Evolutionary conservation across 2,113 vertebrate species (phyloP), one percentile per base, ranked within the genome.

Genomic region (Myrmecobius fasciatus): DNA sequence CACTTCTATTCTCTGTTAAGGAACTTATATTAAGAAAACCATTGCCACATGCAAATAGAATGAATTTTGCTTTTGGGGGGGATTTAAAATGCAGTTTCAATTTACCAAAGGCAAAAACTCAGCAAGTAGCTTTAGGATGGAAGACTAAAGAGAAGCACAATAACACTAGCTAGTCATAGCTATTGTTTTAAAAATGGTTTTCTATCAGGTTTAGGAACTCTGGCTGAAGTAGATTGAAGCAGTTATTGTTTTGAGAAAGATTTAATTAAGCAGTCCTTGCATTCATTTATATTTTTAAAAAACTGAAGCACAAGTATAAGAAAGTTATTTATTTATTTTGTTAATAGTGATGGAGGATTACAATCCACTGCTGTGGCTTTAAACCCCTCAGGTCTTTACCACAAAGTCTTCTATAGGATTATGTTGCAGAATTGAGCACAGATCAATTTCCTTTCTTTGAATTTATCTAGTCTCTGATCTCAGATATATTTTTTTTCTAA

Each of bases 101-200:
- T 75, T 95, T 60, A 89, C 43, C 20, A n/a, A 96, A 91, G 31
- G 48, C 14, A 95, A 96, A 94, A 92, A 20, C 91, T 95, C 91
- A 96, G 67, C 93, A 96, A 96, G 91, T 91, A 91, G 75, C 90
- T 94, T 26, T 89, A 92, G 56, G 6, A 60, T 67, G 91, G 92
- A 94, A 89, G 11, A 53, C 88, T 91, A 97, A 94, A 90, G 1
- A 94, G 3, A 95, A 46, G n/a, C 54, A 49, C 90, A 95, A 53
- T 91, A 53, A 24, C n/a, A 83, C 67, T 24, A 83, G 67, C 20
- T 20, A 43, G 7, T 10, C 20, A 43, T n/a, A 83, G 67, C 67
- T 83, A 83, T 43, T 83, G 67, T 83, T 43, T 83, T 83, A 83
- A 43, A 83, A 83, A 83, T 43, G 36, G 14, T 75, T 17, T 67